Conservation (phyloP, 2,113 vertebrate genomes). For the Spea bombifrons region DNA sequence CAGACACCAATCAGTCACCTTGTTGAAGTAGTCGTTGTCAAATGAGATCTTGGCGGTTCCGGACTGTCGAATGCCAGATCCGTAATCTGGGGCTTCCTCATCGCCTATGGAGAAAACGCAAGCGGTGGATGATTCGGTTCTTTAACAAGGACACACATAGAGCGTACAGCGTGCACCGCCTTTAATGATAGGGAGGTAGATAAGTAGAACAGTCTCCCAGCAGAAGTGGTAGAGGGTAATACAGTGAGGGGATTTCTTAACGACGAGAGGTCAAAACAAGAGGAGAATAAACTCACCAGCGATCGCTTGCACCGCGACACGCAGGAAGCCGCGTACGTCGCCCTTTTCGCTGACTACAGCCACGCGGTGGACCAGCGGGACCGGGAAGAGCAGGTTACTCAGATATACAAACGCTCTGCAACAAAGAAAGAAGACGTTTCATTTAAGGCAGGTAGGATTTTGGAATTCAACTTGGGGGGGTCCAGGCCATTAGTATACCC, state of each 20-base stretch:
- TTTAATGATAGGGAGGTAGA: too few relatives aligned
- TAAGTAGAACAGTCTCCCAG: too few relatives aligned
- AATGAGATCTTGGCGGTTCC: conserved; percentile 98
- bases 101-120: conserved; percentile 70
- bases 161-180: too few relatives aligned
- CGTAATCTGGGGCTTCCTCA: conserved; percentile 97
- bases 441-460: too few relatives aligned
- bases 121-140: not conserved
- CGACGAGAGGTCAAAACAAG: not conserved
- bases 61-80: conserved; percentile 94
- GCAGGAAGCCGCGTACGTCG: conserved; percentile 90
- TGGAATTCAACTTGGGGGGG: too few relatives aligned
- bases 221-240: too few relatives aligned
- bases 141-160: too few relatives aligned
- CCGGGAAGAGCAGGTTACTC: conserved; percentile 94
- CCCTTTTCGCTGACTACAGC: conserved; percentile 97
- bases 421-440: conserved; percentile 37
- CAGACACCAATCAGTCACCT: conserved; percentile 64
- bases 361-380: conserved; percentile 91
- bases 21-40: conserved; percentile 92
- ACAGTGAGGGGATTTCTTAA: too few relatives aligned
- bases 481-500: too few relatives aligned
- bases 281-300: conserved; percentile 73
- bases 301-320: conserved; percentile 94
- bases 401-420: conserved; percentile 94